Percentiles rank a stretch among this genome's conserved stretches.
These are phyloP conservation scores for Gymnocheta viridis DNA, from an alignment of 2,888 invertebrate species.

Conservation along the genomic window DNA sequence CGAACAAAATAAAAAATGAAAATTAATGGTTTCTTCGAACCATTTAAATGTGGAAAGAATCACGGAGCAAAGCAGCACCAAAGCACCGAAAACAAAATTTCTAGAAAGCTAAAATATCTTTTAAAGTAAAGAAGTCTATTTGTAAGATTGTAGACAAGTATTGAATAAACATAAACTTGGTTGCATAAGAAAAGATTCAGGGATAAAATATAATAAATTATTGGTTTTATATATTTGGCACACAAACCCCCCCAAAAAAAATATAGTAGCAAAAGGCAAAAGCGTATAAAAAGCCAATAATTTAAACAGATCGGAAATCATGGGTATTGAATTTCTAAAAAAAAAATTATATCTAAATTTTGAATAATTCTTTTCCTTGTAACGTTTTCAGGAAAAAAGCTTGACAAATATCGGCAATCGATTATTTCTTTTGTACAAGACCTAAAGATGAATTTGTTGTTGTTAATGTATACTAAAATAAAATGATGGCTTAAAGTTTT, in stretches of 20 bases:
- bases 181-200: neutral
- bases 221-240: conserved; percentile 8
- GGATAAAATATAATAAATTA: conserved; percentile 46
- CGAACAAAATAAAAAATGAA: conserved; percentile 26
- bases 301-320: neutral
- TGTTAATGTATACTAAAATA: neutral
- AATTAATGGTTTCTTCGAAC: conserved; percentile 46
- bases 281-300: neutral
- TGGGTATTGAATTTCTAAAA: neutral
- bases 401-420: neutral
- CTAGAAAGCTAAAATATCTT: conserved; percentile 32
- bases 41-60: conserved; percentile 2
- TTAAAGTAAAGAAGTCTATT: conserved; percentile 57
- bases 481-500: neutral
- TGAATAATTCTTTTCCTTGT: neutral
- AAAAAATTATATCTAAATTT: neutral
- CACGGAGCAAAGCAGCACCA: neutral
- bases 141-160: conserved; percentile 46
- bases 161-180: conserved; percentile 46
- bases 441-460: neutral
- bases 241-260: neutral
- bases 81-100: too few species aligned
- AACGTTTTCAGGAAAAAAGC: neutral
- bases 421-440: neutral
- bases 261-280: neutral